Conservation (phyloP, 2,888 invertebrate genomes). For the Campaea margaritaria region DNA sequence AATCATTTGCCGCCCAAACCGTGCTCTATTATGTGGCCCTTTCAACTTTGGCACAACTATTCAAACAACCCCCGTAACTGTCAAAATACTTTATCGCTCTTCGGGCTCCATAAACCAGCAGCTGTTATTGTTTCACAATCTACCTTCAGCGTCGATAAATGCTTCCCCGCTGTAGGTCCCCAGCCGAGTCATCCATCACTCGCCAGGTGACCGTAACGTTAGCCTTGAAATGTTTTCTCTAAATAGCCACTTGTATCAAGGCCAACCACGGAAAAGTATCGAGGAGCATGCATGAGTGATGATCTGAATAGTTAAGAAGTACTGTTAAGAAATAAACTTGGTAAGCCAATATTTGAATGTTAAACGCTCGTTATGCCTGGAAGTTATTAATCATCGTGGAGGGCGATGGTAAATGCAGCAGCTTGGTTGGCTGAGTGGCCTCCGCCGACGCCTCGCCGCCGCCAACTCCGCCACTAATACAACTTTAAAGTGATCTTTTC, state of each 20-base stretch:
- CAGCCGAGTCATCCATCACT: constrained; percentile 16
- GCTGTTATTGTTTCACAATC: constrained; percentile 29
- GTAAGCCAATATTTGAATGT: constrained; percentile 53
- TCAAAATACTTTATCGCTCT: constrained; percentile 33
- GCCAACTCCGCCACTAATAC: constrained; percentile 45
- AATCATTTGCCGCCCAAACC: constrained; percentile 37
- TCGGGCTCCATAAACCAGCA: constrained; percentile 24
- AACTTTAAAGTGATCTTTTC: constrained; percentile 63
- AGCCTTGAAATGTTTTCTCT: constrained; percentile 11
- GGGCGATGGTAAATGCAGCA: constrained; percentile 43
- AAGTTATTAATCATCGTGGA: constrained; percentile 57
- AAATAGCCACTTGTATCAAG: constrained; percentile 8
- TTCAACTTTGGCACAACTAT: constrained; percentile 24
- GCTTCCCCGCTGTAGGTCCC: constrained; percentile 12
- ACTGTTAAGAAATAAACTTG: constrained; percentile 43
- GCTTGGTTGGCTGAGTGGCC: constrained; percentile 32
- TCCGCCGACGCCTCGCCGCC: constrained; percentile 32
- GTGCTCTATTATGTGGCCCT: constrained; percentile 25
- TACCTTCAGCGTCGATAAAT: constrained; percentile 24
- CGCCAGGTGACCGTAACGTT: constrained; percentile 9
- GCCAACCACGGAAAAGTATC: constrained; percentile 3
- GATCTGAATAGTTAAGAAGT: constrained; percentile 15
- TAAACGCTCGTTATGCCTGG: constrained; percentile 48
- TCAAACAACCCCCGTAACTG: constrained; percentile 27
- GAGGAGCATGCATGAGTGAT: constrained; percentile 10